Evolutionary conservation across 2,113 vertebrate species (phyloP).

Genomic region (Aegotheles bennettii): DNA sequence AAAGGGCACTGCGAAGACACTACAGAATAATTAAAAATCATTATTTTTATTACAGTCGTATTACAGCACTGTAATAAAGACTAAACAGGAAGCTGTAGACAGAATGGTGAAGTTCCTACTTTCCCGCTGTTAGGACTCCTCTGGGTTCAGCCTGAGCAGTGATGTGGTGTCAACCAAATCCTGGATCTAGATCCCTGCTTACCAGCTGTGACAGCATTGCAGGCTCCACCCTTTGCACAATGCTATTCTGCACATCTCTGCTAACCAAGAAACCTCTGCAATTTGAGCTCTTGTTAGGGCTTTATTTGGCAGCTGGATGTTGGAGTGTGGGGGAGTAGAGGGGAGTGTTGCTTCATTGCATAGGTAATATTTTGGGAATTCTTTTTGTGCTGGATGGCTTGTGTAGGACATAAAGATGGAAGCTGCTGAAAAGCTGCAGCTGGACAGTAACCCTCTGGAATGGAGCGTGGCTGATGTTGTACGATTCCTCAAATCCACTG

Average conservation of each 20-base stretch:
- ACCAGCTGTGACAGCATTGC: rapidly evolving
- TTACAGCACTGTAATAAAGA: neutral
- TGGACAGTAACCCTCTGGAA: constrained; percentile 94
- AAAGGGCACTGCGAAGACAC: neutral
- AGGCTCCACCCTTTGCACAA: neutral
- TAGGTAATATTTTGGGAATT: neutral
- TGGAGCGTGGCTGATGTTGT: constrained; percentile 95
- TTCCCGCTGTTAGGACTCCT: neutral
- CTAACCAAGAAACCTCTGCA: neutral
- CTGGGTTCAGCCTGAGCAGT: neutral
- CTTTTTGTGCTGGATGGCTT: neutral
- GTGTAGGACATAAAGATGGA: constrained; percentile 80
- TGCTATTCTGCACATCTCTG: neutral
- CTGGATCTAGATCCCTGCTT: neutral
- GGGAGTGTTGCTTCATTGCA: neutral
- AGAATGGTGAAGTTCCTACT: neutral
- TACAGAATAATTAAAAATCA: neutral
- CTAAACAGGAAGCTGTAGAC: neutral
- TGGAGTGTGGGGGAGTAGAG: neutral
- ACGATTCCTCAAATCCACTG: constrained; percentile 93
- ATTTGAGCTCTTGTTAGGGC: neutral
- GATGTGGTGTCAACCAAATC: neutral
- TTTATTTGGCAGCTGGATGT: neutral
- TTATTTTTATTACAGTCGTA: neutral
- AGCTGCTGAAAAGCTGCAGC: constrained; percentile 85